Conservation (phyloP, 2,888 invertebrate genomes). For the Spisula solida region DNA sequence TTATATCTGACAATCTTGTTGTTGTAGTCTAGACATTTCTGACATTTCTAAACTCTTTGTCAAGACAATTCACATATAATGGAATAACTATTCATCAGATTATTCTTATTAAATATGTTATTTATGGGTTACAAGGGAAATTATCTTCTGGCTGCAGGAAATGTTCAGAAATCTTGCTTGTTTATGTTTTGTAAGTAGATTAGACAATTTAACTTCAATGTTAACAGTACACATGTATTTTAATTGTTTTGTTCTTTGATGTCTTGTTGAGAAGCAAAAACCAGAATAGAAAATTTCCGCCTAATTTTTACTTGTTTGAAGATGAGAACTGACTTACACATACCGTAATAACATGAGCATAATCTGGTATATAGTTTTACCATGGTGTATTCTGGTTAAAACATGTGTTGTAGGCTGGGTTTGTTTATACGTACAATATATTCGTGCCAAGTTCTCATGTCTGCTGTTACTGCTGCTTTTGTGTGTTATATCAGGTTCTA, state of each 20-base stretch:
- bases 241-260: not conserved
- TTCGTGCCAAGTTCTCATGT: not conserved
- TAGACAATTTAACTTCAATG: not conserved
- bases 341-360: not conserved
- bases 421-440: not conserved
- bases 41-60: not conserved
- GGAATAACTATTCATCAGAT: not conserved
- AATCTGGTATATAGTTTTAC: not conserved
- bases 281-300: not conserved
- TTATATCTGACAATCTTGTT: not conserved
- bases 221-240: not conserved
- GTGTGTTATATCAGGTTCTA: not conserved
- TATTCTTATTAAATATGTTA: not conserved
- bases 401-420: slow-evolving; percentile 13
- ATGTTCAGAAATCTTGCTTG: not conserved
- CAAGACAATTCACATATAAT: not conserved
- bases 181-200: not conserved
- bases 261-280: not conserved
- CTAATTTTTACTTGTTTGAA: slow-evolving; percentile 19
- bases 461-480: not conserved
- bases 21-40: not conserved
- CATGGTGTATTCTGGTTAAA: slow-evolving; percentile 12
- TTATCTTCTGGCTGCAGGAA: not conserved
- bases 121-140: not conserved
- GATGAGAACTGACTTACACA: slow-evolving; percentile 4